Evolutionary conservation across 2,113 vertebrate genomes (phyloP).

Genomic region (Hydrochoerus hydrochaeris): DNA sequence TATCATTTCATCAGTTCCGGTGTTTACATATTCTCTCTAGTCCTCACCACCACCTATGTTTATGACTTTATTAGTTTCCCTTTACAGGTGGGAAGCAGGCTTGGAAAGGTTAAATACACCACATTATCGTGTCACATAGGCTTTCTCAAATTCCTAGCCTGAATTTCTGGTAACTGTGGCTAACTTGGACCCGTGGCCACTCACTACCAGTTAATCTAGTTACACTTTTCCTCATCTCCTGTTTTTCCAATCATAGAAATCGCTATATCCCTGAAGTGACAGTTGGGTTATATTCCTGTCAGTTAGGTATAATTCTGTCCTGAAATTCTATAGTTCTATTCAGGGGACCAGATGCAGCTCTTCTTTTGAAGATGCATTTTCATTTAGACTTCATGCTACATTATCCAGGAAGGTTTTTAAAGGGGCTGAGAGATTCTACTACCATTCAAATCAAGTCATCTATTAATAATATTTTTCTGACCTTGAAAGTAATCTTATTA

Average conservation of each 20-base stretch:
- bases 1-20: not conserved
- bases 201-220: not conserved
- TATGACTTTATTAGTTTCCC: not conserved
- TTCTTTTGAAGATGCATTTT: not conserved
- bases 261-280: not conserved
- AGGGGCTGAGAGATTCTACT: not conserved
- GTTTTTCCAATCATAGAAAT: not conserved
- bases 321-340: not conserved
- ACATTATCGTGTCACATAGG: too few species aligned
- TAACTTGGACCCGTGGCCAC: not conserved
- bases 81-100: not conserved
- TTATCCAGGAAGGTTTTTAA: conserved; percentile 24
- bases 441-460: not conserved
- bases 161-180: not conserved
- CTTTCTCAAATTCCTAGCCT: not conserved
- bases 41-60: not conserved
- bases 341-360: not conserved
- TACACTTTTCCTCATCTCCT: not conserved
- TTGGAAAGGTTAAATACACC: not conserved
- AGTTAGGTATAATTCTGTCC: not conserved
- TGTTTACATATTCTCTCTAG: not conserved
- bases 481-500: not conserved
- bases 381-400: not conserved
- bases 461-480: not conserved
- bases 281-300: not conserved